Conservation (phyloP, 2,113 vertebrate species). For the Pagrus major region DNA sequence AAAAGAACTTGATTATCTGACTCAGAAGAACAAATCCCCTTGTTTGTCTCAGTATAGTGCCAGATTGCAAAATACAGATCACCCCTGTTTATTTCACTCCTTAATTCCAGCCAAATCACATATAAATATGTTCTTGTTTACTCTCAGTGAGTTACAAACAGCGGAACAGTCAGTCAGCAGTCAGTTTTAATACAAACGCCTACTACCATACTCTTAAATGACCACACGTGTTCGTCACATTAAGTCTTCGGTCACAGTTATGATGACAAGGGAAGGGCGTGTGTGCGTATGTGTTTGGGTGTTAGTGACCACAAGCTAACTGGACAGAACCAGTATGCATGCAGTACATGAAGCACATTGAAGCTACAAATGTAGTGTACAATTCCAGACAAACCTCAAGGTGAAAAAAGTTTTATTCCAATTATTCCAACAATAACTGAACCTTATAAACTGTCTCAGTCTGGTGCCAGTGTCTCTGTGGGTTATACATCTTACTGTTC, state of each 20-base stretch:
- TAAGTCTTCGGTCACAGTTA: conserved; percentile 4
- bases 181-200: not conserved
- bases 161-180: not conserved
- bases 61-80: not conserved
- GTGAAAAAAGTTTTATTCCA: not conserved
- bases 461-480: conserved; percentile 35
- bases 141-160: not conserved
- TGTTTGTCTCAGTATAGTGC: not conserved
- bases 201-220: not conserved
- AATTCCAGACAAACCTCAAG: conserved; percentile 25
- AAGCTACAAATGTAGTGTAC: conserved; percentile 14
- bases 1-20: conserved; percentile 9
- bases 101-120: conserved; percentile 1
- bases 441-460: conserved; percentile 42
- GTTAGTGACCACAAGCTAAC: conserved; percentile 31
- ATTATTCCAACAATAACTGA: conserved; percentile 21
- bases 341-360: not conserved
- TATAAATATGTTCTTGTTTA: not conserved
- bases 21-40: not conserved
- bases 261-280: not conserved
- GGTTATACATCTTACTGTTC: conserved; percentile 10
- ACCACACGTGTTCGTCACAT: not conserved
- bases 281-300: not conserved
- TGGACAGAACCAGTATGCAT: conserved; percentile 3
- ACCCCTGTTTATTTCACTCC: not conserved